Evolutionary conservation across 2,797 vertebrate species (phyloP).

Genomic region (Phylloscopus collybita): DNA sequence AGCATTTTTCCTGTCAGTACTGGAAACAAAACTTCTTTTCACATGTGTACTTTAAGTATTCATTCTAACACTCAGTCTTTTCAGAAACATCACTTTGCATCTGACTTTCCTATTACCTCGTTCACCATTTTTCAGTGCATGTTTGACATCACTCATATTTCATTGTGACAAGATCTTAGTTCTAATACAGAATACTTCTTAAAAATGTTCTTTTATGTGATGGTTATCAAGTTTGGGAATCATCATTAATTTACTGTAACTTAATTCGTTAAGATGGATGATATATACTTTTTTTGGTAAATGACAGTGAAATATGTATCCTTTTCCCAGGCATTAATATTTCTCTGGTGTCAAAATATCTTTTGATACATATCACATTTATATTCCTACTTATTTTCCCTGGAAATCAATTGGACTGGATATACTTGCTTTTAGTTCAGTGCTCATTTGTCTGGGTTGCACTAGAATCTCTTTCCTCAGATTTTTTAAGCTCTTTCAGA

Average conservation of each 20-base stretch:
- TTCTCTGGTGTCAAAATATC: not conserved
- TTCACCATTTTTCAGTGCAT: conserved; percentile 2
- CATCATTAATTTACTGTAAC: conserved; percentile 26
- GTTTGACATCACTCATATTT: conserved; percentile 53
- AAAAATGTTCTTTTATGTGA: conserved; percentile 4
- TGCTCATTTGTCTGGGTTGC: not conserved
- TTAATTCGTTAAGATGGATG: conserved; percentile 29
- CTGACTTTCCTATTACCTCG: conserved; percentile 38
- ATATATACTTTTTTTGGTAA: not conserved
- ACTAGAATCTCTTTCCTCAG: not conserved
- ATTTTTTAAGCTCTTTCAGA: not conserved
- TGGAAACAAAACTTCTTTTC: not conserved
- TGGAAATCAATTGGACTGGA: not conserved
- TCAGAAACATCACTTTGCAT: not conserved
- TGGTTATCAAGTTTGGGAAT: conserved; percentile 4
- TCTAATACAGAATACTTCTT: conserved; percentile 6
- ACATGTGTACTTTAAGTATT: not conserved
- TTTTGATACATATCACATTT: not conserved
- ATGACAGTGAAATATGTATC: not conserved
- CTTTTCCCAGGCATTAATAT: not conserved
- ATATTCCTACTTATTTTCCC: conserved; percentile 13
- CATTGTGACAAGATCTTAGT: not conserved
- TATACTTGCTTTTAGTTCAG: not conserved
- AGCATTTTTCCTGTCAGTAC: not conserved
- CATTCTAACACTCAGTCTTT: not conserved